Base-by-base conservation (phyloP, 2,113 vertebrate genomes). In the Columba livia region DNA sequence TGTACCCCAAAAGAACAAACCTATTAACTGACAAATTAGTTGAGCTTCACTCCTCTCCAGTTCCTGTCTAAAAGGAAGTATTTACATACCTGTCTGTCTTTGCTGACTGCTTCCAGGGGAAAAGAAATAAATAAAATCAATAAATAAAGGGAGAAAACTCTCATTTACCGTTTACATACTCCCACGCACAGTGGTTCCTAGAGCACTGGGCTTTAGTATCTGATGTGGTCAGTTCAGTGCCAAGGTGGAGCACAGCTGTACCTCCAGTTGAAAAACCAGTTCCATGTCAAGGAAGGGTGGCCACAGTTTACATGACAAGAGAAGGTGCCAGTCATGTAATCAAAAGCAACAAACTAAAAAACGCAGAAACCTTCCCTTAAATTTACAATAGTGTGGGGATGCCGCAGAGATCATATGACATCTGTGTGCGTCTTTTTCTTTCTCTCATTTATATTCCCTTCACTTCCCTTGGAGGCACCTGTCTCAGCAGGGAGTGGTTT, bases 401-500 rank as follows among this genome's bases (percentile, higher is more conserved):
- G 80, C 75, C 7, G 65, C 90, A 91, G 74, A 56, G 66, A 64
- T 54, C 53, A 53, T 38, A 57, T 51, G 94, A 72, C 54, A 96
- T 36, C 32, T 92, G 90, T 60, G 78, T 0, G 0, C 0, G 7
- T 79, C 89, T 95, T 80, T 94, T 85, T 79, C 79, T 88, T 81
- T 24, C 72, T 90, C 96, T 97, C 75, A 94, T 96, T 94, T 96
- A 92, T 79, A 95, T 93, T 97, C 95, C 88, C 88, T 56, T 86
- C 93, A 60, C 70, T 79, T 92, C 96, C 85, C 87, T 77, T 40
- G 69, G 38, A 83, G 86, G 96, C 98, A 98, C 97, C 97, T 98
- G 97, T 96, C 96, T 96, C 97, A 65, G 96, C 51, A 0, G 88
- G 94, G 97, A 96, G 95, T 82, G 85, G 98, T 98, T 98, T 97